Conservation (phyloP, 2,888 invertebrate genomes). For the Ormyrus nitidulus region DNA sequence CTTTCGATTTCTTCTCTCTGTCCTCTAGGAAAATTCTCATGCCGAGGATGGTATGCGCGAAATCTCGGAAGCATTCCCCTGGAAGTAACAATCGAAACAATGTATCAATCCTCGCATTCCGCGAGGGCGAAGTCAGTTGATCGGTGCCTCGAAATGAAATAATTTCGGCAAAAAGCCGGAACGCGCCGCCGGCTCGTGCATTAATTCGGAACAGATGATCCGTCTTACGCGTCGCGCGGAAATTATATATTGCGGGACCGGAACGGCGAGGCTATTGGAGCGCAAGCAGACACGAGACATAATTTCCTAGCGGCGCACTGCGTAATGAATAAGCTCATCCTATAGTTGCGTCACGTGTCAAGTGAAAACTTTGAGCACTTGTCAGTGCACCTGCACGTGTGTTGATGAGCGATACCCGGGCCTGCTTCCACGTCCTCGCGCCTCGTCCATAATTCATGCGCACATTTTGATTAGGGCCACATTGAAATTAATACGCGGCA, state of each 20-base stretch:
- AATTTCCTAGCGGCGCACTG: constrained; percentile 60
- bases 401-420: not conserved
- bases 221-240: constrained; percentile 62
- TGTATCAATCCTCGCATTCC: no score
- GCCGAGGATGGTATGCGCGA: not conserved
- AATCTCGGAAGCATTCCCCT: not conserved
- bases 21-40: not conserved
- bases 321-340: constrained; percentile 68
- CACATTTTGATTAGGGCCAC: constrained; percentile 7
- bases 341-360: constrained; percentile 68
- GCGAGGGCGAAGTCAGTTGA: not conserved
- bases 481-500: constrained; percentile 18
- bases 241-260: constrained; percentile 58
- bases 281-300: constrained; percentile 65
- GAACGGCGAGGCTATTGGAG: constrained; percentile 61
- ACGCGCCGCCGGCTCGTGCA: constrained; percentile 46
- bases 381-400: constrained; percentile 58
- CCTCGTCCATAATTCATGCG: constrained; percentile 36
- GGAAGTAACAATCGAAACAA: no score
- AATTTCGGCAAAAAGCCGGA: not conserved
- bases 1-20: not conserved
- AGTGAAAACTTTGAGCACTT: constrained; percentile 68
- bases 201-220: constrained; percentile 62
- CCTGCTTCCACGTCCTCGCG: no score
- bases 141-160: not conserved